Percentiles rank a stretch among this genome's conserved stretches.
Evolutionary conservation across 1,140 invertebrate genomes (phyloP).

Genomic region (Hylyphantes graminicola): DNA sequence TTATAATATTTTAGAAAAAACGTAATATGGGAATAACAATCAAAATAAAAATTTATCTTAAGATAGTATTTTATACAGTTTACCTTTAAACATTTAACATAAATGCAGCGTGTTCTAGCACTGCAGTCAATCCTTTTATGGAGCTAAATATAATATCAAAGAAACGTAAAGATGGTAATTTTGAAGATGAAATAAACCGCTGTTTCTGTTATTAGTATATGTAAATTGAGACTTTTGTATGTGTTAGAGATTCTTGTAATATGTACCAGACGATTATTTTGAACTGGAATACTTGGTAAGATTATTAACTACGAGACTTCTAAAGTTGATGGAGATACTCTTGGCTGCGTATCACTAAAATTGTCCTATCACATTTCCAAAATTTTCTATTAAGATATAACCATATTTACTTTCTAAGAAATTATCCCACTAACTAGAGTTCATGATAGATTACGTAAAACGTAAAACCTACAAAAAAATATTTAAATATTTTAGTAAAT

Average conservation of each 20-base stretch:
- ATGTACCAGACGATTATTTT: slow-evolving; percentile 32
- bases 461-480: no score
- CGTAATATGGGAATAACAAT: no score
- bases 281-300: slow-evolving; percentile 36
- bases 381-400: slow-evolving; percentile 17
- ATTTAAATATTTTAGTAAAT: no score
- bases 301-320: slow-evolving; percentile 30
- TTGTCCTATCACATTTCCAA: slow-evolving; percentile 24
- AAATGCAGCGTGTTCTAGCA: no score
- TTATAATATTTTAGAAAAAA: no score
- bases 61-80: no score
- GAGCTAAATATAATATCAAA: background rate
- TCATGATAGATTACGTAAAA: no score
- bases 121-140: no score
- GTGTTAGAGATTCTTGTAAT: slow-evolving; percentile 24
- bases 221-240: slow-evolving; percentile 17
- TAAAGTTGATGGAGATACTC: slow-evolving; percentile 26
- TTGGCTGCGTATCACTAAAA: slow-evolving; percentile 20
- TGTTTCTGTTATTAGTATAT: slow-evolving; percentile 31
- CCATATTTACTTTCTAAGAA: slow-evolving; percentile 3
- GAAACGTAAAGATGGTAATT: slow-evolving; percentile 25
- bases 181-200: slow-evolving; percentile 22
- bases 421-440: background rate
- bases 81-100: no score
- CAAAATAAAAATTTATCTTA: no score